Base-by-base conservation (phyloP, 2,888 invertebrate genomes). In the Pachycephus smyrnensis region DNA sequence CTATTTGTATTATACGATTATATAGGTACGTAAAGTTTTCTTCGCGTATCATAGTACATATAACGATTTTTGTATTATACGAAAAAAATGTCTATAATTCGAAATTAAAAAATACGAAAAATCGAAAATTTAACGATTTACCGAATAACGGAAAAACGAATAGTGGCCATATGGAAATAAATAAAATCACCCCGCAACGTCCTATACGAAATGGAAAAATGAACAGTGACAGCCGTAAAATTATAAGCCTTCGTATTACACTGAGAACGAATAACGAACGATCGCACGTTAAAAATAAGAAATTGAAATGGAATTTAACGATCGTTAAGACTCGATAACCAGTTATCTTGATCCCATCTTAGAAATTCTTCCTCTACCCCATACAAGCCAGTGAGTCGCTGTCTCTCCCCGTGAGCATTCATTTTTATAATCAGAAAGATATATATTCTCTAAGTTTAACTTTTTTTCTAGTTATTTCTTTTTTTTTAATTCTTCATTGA, bases 281-380 rank as follows among this genome's bases (percentile, higher is more conserved):
- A 71, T 71, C 71, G 71, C 31, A 23, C 32, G 71, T 33, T 71
- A 33, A 33, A 71, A 71, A 71, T 71, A 71, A 71, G 71, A 71
- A 71, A 71, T 71, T 33, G 71, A 71, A 71, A 71, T 71, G 71
- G 71, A 71, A 71, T 71, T 71, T 71, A 71, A 71, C 71, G 71
- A 71, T 71, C 71, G 71, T 71, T 71, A 33, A 71, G 15, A 31
- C 71, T 32, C 71, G 71, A 71, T 71, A 71, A 71, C 31, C 71
- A 71, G 71, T 71, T 71, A 71, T 71, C 71, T 71, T 33, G 71
- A 71, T 71, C 71, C 71, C 71, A 71, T 71, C 71, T 71, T 71
- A 33, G 31, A 71, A 71, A 71, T 71, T 71, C 71, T 71, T 71
- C 71, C 71, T 55, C 31, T 12, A 23, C 71, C 71, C 31, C 31